Conservation (phyloP, 1,140 invertebrate species). For the Drosophila gunungcola region DNA sequence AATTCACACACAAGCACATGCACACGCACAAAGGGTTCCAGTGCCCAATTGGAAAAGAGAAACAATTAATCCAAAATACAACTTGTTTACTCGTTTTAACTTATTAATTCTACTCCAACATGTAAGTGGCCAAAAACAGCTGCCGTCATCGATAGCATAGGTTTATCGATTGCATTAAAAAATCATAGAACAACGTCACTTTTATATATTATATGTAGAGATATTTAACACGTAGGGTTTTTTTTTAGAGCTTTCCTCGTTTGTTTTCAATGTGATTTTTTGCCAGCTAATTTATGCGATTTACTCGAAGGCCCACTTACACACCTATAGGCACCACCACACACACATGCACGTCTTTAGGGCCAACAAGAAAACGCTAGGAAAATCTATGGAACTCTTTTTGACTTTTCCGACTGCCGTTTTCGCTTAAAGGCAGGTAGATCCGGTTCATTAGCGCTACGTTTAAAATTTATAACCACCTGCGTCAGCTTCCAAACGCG, state of each 20-base stretch:
- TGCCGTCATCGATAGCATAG: slow-evolving; percentile 68
- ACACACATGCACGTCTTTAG: slow-evolving; percentile 45
- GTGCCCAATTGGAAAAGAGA: neutral
- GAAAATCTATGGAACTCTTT: slow-evolving; percentile 38
- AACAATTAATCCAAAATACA: slow-evolving; percentile 9
- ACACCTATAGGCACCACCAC: slow-evolving; percentile 20
- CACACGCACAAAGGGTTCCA: slow-evolving; percentile 3
- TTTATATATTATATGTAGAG: slow-evolving; percentile 23
- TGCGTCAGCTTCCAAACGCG: slow-evolving; percentile 50
- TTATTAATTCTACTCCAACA: slow-evolving; percentile 6
- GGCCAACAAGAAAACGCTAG: slow-evolving; percentile 54
- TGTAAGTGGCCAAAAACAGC: slow-evolving; percentile 61
- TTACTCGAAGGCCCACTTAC: slow-evolving; percentile 63
- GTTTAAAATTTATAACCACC: slow-evolving; percentile 40
- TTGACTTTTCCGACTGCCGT: slow-evolving; percentile 10
- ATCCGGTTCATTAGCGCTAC: slow-evolving; percentile 14
- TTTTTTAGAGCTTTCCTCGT: slow-evolving; percentile 25
- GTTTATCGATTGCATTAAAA: slow-evolving; percentile 39
- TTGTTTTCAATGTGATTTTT: slow-evolving; percentile 46
- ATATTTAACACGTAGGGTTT: slow-evolving; percentile 47
- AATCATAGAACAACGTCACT: slow-evolving; percentile 33
- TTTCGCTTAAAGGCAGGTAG: slow-evolving; percentile 1
- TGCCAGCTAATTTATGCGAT: slow-evolving; percentile 53
- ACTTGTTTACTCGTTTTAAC: slow-evolving; percentile 22
- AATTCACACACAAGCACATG: slow-evolving; percentile 20